Evolutionary conservation across 2,797 vertebrate genomes (phyloP), one percentile per base, ranked within the genome.

Genomic region (Notolepis coatsorum): DNA sequence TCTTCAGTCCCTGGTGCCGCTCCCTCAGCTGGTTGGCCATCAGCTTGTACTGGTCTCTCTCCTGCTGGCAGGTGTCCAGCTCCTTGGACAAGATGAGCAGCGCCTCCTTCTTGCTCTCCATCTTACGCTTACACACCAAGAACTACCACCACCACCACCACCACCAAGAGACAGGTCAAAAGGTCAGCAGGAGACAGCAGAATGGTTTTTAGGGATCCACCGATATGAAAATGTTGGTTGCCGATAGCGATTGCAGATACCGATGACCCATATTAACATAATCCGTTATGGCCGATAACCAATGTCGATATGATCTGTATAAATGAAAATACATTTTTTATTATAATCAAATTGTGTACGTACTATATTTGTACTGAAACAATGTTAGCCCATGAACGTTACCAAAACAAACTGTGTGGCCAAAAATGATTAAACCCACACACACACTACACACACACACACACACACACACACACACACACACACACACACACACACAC

Each of bases 1-100:
- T 96, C 86, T 98, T 98, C 66, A 99, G 89, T 13, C 94, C 91
- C 82, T 99, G 97, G 79, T 99, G 97, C 27, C 91, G 91, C 41
- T 99, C 97, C 17, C 96, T 91, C 6, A 99, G 88, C 90, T 99
- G 97, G 76, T 97, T 98, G 70, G 97, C 96, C 96, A 99, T 99
- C 77, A 98, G 95, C 57, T 96, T 94, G 90, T 95, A 99, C 88
- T 98, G 97, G 89, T 99, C 97, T 72, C 96, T 87, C 50, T 99
- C 97, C 86, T 98, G 96, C 60, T 99, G 97, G 84, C 96, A 97
- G 8, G 92, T 95, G 71, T 97, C 97, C 87, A 99, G 89, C 83
- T 99, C 97, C 80, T 98, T 97, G 63, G 97, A 99, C 63, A 99
- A 92, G 80, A 99, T 99, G 59, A 99, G 91, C 57, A 98, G 71